Conservation (phyloP, 1,140 invertebrate genomes). For the Lanistes nyassanus region DNA sequence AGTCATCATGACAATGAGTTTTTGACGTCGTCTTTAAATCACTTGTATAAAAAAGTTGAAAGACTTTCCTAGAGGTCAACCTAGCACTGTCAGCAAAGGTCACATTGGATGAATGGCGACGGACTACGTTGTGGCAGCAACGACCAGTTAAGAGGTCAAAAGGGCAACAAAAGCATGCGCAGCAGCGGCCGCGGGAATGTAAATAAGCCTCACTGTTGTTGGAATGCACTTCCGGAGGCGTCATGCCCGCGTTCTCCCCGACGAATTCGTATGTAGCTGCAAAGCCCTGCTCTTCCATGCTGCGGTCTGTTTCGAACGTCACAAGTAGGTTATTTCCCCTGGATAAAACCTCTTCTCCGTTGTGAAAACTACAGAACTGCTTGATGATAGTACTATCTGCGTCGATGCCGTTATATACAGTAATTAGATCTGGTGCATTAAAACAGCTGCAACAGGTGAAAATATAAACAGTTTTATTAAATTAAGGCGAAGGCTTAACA, state of each 20-base stretch:
- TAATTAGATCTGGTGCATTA: slow-evolving; percentile 39
- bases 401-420: slow-evolving; percentile 39
- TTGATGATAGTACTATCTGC: slow-evolving; percentile 33
- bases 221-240: not conserved
- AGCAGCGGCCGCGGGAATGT: not conserved
- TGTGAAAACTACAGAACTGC: slow-evolving; percentile 43
- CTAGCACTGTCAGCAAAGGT: no score
- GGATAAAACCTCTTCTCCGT: slow-evolving; percentile 38
- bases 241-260: slow-evolving; percentile 16
- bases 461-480: no score
- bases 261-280: slow-evolving; percentile 41
- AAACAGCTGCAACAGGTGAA: slow-evolving; percentile 36
- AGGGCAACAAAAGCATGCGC: not conserved
- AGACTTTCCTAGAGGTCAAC: no score
- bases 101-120: no score
- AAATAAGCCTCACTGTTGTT: slow-evolving; percentile 4
- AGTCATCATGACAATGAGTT: no score
- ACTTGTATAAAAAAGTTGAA: no score
- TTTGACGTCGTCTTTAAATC: no score
- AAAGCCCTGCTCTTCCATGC: slow-evolving; percentile 36
- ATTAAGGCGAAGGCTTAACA: no score
- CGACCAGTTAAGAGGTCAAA: no score
- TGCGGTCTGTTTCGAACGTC: slow-evolving; percentile 37
- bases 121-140: no score
- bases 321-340: slow-evolving; percentile 33